Conservation (phyloP, 2,113 vertebrate species). For the Helogale parvula region DNA sequence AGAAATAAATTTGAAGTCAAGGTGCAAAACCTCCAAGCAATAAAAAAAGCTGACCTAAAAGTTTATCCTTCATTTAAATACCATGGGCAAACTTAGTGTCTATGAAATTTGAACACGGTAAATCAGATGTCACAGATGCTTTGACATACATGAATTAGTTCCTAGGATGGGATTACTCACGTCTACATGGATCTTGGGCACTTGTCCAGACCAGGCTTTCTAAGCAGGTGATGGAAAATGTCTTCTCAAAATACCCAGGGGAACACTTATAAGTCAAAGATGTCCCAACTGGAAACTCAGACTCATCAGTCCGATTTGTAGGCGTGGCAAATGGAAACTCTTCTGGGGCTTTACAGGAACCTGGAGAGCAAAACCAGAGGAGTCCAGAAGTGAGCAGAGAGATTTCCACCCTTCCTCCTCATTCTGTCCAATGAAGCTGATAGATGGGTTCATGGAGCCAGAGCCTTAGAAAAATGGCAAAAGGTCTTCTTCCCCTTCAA, state of each 20-base stretch:
- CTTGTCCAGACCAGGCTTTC: constrained; percentile 13
- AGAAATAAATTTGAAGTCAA: neutral
- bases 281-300: constrained; percentile 12
- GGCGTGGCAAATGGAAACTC: neutral
- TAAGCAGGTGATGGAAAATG: constrained; percentile 39
- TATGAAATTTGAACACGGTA: neutral
- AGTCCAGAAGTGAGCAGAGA: neutral
- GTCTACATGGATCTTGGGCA: neutral
- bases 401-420: neutral
- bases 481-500: neutral
- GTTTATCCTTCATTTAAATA: neutral
- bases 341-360: constrained; percentile 11
- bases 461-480: neutral
- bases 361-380: neutral
- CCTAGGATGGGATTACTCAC: neutral
- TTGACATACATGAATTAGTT: neutral
- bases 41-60: neutral
- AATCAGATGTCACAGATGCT: neutral
- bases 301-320: neutral
- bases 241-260: neutral
- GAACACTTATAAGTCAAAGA: neutral
- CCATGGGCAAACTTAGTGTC: neutral
- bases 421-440: neutral
- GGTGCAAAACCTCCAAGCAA: neutral
- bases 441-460: neutral